Evolutionary conservation across 2,797 vertebrate species (phyloP), one percentile per base, ranked within the genome.

Genomic region (Gymnoscopelus braueri): DNA sequence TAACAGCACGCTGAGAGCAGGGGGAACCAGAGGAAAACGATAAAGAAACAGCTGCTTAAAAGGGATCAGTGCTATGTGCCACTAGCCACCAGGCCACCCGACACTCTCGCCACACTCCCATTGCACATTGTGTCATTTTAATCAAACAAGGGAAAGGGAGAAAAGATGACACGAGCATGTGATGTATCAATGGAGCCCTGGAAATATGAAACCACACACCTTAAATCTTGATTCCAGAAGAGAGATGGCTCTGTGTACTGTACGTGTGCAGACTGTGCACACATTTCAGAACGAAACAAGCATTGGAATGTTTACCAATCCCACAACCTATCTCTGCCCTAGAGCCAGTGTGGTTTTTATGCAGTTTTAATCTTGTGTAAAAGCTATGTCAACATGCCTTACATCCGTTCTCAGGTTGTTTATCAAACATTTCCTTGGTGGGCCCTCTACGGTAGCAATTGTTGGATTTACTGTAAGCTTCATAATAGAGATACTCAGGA

Each of bases 11-110:
- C 49, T 62, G 55, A 61, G 67, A 76, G 61, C 51, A 70, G 83
- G 60, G 74, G 56, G 44, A 79, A 79, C 65, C 63, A 24, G 15
- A 54, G 53, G 57, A 56, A 53, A 48, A 66, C 39, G 79, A 85
- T 80, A 79, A 77, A 79, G 52, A 77, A 75, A 71, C 62, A 71
- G 63, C 63, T 74, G 67, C 67, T 76, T 74, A 26, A 47, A 61
- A 60, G 39, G 49, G 13, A 32, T 59, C 2, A 0, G 67, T 61
- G 63, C 59, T 47, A 65, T 58, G 29, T 4, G 56, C 66, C 39
- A 60, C 12, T 67, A 4, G 0, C 59, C 49, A 75, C 52, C 76
- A 60, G 1, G 58, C 55, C 52, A 68, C 67, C 65, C 73, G 47
- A 14, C 57, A 74, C 54, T 78, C 14, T 10, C 11, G 0, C n/a